phyloP scores from a whole-genome alignment of 1,140 invertebrate genomes.

The Mercenaria mercenaria region DNA sequence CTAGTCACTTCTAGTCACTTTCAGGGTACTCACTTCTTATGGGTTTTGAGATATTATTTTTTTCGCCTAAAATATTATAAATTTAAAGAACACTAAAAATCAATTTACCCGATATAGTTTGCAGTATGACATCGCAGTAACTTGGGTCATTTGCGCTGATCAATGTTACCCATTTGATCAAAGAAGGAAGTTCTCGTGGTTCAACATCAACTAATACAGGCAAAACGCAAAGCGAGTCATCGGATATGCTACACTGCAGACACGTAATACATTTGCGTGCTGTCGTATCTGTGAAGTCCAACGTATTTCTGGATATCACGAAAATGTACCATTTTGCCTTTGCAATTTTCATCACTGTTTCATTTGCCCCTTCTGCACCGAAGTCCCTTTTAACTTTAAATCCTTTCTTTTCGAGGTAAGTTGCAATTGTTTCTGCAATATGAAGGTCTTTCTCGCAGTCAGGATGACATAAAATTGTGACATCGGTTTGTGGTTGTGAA shows the following conservation, averaged over 20 bases:
- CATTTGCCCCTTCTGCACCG: background rate
- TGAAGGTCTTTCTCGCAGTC: background rate
- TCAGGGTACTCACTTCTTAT: too few species aligned
- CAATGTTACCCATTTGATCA: constrained; percentile 1
- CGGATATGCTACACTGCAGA: background rate
- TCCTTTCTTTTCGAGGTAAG: background rate
- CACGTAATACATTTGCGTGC: background rate
- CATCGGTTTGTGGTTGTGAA: background rate
- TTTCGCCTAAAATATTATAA: too few species aligned
- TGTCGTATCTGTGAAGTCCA: background rate
- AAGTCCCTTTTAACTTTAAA: background rate
- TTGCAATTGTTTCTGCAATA: background rate
- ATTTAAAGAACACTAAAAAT: too few species aligned
- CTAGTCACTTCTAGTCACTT: too few species aligned
- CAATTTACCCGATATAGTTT: background rate
- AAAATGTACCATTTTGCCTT: constrained; percentile 6
- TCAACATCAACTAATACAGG: background rate
- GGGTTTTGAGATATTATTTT: too few species aligned
- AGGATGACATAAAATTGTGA: background rate
- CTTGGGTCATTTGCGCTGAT: background rate
- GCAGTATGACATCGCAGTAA: background rate
- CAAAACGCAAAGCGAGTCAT: background rate
- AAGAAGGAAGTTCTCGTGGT: background rate
- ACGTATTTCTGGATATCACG: background rate
- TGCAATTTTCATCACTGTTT: background rate